phyloP scores from a whole-genome alignment of 53 echinoderm and acorn worm species.

The Paracentrotus lividus region DNA sequence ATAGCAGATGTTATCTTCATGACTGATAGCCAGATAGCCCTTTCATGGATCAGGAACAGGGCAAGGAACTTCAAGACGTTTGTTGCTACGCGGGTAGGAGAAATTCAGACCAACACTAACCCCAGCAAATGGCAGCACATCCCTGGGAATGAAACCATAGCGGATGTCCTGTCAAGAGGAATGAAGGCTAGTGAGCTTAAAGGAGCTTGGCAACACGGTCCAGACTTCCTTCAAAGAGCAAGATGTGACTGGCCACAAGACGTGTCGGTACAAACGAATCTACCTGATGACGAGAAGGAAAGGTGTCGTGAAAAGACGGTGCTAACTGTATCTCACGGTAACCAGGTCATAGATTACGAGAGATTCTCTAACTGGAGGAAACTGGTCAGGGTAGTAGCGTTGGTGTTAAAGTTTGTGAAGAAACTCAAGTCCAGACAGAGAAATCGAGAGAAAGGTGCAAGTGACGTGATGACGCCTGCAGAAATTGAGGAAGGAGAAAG shows the following conservation, averaged over 20 bases:
- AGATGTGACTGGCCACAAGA: conserved; percentile 33
- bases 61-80: conserved; percentile 8
- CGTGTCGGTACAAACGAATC: background rate
- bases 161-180: conserved; percentile 46
- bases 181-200: conserved; percentile 32
- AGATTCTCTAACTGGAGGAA: too few species aligned
- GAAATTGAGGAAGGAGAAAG: background rate
- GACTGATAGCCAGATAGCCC: too few species aligned
- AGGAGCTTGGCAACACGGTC: conserved; percentile 45
- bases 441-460: too few species aligned
- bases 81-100: background rate
- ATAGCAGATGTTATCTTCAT: too few species aligned
- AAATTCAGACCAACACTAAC: conserved; percentile 31
- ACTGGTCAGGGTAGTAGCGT: background rate
- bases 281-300: background rate
- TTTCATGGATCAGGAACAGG: background rate
- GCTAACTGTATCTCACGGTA: background rate
- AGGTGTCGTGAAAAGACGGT: background rate
- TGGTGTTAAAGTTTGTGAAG: background rate
- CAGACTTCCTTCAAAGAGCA: conserved; percentile 25
- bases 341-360: background rate
- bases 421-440: background rate
- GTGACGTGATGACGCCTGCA: background rate
- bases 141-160: conserved; percentile 14
- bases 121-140: conserved; percentile 54